These are phyloP conservation scores for Chaenocephalus aceratus DNA, from an alignment of 2,113 vertebrate genomes.

Conservation along the genomic window DNA sequence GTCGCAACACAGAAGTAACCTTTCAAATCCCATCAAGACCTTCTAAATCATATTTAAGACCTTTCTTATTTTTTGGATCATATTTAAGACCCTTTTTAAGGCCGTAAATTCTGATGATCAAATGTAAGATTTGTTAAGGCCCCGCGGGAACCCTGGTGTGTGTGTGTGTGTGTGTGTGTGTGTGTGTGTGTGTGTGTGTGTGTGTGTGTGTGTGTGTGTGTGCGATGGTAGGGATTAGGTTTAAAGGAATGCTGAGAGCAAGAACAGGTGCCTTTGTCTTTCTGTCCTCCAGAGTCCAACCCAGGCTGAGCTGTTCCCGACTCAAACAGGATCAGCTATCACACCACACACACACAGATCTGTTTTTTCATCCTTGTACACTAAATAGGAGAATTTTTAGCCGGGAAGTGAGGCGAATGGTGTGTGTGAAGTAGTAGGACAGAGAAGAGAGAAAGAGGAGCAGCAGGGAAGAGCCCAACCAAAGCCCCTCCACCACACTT, in stretches of 20 bases:
- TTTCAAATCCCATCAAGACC: too few species aligned
- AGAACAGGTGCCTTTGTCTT: constrained; percentile 80
- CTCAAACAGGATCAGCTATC: constrained; percentile 56
- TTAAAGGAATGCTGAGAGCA: constrained; percentile 73
- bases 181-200: constrained; percentile 32
- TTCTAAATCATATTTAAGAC: too few species aligned
- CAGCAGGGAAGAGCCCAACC: constrained; percentile 60
- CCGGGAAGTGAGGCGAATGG: neutral
- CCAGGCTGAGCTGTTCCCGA: constrained; percentile 60
- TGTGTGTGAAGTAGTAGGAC: constrained; percentile 42
- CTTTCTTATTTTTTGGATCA: too few species aligned
- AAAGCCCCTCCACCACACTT: constrained; percentile 79
- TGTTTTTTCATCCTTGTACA: constrained; percentile 34
- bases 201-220: constrained; percentile 17
- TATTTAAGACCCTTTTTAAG: too few species aligned
- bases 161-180: constrained; percentile 26
- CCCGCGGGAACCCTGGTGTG: neutral
- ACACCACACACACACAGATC: neutral
- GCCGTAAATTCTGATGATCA: too few species aligned
- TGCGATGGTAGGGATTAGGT: constrained; percentile 62
- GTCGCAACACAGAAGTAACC: too few species aligned
- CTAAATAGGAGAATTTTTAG: constrained; percentile 47
- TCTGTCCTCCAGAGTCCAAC: constrained; percentile 54
- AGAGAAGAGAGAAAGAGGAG: constrained; percentile 34
- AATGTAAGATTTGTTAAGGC: too few species aligned